A percentile compares a stretch with the other conserved stretches of the same genome.
phyloP scores from a whole-genome alignment of 2,113 vertebrate genomes.

The Cheirogaleus medius region DNA sequence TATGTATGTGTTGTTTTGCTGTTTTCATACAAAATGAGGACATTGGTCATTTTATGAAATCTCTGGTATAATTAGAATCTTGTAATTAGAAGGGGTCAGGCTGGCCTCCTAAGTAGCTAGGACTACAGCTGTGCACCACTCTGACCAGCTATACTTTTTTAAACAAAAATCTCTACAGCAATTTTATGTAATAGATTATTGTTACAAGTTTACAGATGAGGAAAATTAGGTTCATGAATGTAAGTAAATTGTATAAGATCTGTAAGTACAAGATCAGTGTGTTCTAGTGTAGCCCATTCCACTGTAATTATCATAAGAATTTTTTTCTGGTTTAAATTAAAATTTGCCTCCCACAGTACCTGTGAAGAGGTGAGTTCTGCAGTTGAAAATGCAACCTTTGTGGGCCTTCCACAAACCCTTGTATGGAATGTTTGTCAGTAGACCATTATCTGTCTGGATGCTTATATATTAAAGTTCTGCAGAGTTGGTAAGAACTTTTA shows the following conservation, averaged over 20 bases:
- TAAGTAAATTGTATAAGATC: background rate
- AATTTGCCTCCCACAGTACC: background rate
- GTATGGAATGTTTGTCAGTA: background rate
- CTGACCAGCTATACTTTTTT: background rate
- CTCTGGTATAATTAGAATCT: background rate
- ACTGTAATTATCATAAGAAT: background rate
- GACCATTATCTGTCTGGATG: background rate
- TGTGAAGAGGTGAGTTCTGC: background rate
- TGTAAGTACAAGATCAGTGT: background rate
- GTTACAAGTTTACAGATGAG: background rate
- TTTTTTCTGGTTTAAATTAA: background rate
- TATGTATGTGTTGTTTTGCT: background rate
- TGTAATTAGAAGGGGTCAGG: background rate
- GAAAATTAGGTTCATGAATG: background rate
- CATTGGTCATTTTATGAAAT: constrained; percentile 23
- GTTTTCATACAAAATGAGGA: background rate
- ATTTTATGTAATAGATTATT: background rate
- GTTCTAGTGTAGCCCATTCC: background rate
- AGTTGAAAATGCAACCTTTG: background rate
- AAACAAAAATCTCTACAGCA: background rate
- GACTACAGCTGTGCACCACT: background rate
- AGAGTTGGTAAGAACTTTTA: background rate
- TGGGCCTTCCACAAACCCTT: background rate
- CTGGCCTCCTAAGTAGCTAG: background rate
- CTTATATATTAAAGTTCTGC: background rate